A percentile compares a stretch with the other conserved stretches of the same genome.
phyloP scores from a whole-genome alignment of 2,888 invertebrate genomes.

The Lepidochrysops patricia region DNA sequence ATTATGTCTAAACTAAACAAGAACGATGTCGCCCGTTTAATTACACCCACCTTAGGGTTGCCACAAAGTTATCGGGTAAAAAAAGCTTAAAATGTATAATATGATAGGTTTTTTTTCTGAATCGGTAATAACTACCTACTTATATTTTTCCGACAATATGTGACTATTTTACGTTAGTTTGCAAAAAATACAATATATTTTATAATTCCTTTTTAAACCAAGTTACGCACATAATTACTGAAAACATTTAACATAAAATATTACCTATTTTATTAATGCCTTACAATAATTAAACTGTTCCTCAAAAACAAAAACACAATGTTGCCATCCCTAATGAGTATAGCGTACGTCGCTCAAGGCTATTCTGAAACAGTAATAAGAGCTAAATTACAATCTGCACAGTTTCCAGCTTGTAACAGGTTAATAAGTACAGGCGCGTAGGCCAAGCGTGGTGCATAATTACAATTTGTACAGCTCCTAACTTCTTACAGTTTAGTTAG shows the following conservation, averaged over 20 bases:
- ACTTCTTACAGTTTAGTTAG: not conserved
- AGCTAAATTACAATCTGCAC: slow-evolving; percentile 12
- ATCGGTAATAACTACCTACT: too few relatives aligned
- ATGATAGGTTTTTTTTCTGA: too few relatives aligned
- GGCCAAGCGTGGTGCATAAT: slow-evolving; percentile 31
- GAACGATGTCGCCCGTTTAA: not conserved
- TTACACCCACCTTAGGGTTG: not conserved
- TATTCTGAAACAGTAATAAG: slow-evolving; percentile 10
- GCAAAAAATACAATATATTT: too few relatives aligned
- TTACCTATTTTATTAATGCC: too few relatives aligned
- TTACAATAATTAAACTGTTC: too few relatives aligned
- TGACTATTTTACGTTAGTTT: too few relatives aligned
- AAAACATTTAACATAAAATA: not conserved
- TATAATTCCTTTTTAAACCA: too few relatives aligned
- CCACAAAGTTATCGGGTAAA: too few relatives aligned
- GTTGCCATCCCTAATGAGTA: not conserved
- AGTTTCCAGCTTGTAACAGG: slow-evolving; percentile 17
- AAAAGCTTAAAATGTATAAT: too few relatives aligned
- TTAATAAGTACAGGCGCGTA: slow-evolving; percentile 21
- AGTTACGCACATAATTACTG: too few relatives aligned
- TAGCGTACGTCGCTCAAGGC: not conserved
- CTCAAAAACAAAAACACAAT: not conserved
- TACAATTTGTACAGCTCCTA: not conserved
- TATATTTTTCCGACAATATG: too few relatives aligned
- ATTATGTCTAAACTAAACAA: slow-evolving; percentile 3